Base-by-base conservation (phyloP, 1,140 invertebrate genomes). In the Galendromus occidentalis region DNA sequence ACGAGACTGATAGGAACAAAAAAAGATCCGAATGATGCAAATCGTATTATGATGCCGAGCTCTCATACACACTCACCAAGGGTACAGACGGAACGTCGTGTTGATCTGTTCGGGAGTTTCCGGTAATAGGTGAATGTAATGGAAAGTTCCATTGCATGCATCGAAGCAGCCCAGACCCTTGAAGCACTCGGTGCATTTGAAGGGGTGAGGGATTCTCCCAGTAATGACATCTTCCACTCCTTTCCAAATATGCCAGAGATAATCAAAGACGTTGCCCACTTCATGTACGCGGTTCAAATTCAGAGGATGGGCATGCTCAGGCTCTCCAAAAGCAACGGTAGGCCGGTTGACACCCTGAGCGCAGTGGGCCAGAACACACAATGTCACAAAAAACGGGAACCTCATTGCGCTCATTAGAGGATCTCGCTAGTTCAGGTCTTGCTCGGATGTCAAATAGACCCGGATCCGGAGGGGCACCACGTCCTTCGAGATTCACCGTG, bases 121-220 rank as follows among this genome's bases (percentile, higher is more conserved):
- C 17, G 69, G 91, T 18, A 92, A 74, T 77, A 90, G 86, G 74
- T 90, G 88, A 69, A 93, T 74, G 73, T 93, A 92, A 65, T 86
- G 85, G 75, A 92, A 95, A 0, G 88, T 87, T 0, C 87, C 88
- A 0, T 86, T 84, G 68, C 90, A 88, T 69, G 51, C 51, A 9
- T 87, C 85, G 76, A 94, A 95, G 72, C 91, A 96, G 6, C 91
- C 91, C 9, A 95, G 79, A 64, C 89, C 86, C 1, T 83, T 83
- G 73, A 94, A 96, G 73, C 91, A 96, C 0, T 91, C 85, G 12
- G 51, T 59, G 22, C 51, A 59, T 9, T 59, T 59, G 33, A 59
- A 59, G 12, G 51, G 51, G 9, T 59, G 22, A 25, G 51, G 51
- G 1, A 59, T 59, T 59, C 51, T 59, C 12, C 51, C 51, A 17